Percentiles rank a stretch among this genome's conserved stretches.
phyloP scores from a whole-genome alignment of 2,888 invertebrate species.

The Eupeodes luniger region DNA sequence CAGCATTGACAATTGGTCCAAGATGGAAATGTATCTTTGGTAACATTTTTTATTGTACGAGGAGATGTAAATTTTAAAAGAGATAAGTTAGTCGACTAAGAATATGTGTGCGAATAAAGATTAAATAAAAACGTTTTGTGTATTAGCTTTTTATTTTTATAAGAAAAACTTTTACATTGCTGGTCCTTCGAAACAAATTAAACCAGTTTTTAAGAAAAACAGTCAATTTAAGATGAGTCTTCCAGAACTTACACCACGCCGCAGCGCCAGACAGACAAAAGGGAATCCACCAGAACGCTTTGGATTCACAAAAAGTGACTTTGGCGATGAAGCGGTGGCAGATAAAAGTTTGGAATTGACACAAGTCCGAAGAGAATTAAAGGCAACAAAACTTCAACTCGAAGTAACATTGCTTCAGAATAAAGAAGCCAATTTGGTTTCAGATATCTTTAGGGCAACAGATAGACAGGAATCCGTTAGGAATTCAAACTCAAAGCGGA shows the following conservation, averaged over 20 bases:
- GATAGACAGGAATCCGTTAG: neutral
- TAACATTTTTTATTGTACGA: too few relatives aligned
- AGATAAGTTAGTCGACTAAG: too few relatives aligned
- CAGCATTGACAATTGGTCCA: too few relatives aligned
- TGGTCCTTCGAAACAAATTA: too few relatives aligned
- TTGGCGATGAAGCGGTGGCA: neutral
- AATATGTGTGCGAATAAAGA: too few relatives aligned
- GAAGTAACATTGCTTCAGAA: neutral
- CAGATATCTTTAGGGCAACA: neutral
- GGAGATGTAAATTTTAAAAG: too few relatives aligned
- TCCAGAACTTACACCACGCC: slow-evolving; percentile 2
- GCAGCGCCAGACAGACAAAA: slow-evolving; percentile 24
- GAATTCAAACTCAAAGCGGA: neutral
- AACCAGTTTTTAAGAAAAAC: neutral
- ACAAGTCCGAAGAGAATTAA: slow-evolving; percentile 5
- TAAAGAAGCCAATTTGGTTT: slow-evolving; percentile 1
- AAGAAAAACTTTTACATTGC: too few relatives aligned
- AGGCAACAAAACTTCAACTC: slow-evolving; percentile 1
- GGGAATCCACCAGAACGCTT: slow-evolving; percentile 15
- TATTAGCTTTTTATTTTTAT: too few relatives aligned
- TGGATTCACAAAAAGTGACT: slow-evolving; percentile 1
- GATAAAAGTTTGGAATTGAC: slow-evolving; percentile 11
- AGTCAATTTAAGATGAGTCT: slow-evolving; percentile 4
- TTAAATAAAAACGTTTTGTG: too few relatives aligned
- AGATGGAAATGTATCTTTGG: too few relatives aligned